Evolutionary conservation across 2,797 vertebrate species (phyloP).

Genomic region (Acanthiza pusilla): DNA sequence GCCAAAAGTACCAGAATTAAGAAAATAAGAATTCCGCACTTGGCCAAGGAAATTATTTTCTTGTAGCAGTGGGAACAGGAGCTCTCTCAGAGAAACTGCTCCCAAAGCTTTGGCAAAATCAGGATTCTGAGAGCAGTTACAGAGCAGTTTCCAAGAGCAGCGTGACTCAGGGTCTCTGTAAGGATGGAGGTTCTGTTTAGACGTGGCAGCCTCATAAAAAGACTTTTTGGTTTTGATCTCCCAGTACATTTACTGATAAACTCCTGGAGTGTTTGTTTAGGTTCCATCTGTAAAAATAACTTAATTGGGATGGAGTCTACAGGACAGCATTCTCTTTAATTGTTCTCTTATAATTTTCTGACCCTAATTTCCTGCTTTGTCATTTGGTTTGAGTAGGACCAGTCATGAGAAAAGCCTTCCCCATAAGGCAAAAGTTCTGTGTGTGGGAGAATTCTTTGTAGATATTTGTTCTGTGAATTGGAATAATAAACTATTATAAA

Average conservation of each 20-base stretch:
- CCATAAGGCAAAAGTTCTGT: not conserved
- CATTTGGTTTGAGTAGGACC: not conserved
- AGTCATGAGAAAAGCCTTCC: not conserved
- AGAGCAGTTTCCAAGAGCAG: not conserved
- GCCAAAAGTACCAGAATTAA: slow-evolving; percentile 38
- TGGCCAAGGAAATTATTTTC: slow-evolving; percentile 49
- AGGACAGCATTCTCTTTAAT: not conserved
- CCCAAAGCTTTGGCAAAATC: not conserved
- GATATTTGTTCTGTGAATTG: slow-evolving; percentile 2
- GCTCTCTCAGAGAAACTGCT: not conserved
- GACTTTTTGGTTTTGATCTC: not conserved
- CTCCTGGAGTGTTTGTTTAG: not conserved
- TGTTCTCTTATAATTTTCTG: not conserved
- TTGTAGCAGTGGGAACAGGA: slow-evolving; percentile 2
- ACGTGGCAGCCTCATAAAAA: not conserved
- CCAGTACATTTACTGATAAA: not conserved
- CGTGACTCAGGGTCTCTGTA: not conserved
- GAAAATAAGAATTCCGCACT: not conserved
- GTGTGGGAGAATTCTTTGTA: not conserved
- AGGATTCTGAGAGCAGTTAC: not conserved
- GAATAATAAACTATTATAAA: not conserved
- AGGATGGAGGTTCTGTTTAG: not conserved
- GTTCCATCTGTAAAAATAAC: not conserved
- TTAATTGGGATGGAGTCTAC: not conserved
- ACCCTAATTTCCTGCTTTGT: slow-evolving; percentile 34